A percentile compares a stretch with the other conserved stretches of the same genome.
These are phyloP conservation scores for Choreutis nemorana DNA, from an alignment of 2,888 invertebrate species.

Conservation along the genomic window DNA sequence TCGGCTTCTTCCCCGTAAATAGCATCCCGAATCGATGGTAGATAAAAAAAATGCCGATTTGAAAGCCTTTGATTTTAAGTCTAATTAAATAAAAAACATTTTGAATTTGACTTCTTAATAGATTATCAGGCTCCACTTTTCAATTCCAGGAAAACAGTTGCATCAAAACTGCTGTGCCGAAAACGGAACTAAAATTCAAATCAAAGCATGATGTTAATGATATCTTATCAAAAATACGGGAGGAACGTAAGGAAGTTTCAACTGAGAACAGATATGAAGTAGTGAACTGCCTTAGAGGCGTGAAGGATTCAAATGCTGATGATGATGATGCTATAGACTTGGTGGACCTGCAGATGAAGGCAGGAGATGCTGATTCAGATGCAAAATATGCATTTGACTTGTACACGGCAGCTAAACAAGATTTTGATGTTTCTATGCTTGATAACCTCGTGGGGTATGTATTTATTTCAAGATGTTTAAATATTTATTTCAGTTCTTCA, in stretches of 20 bases:
- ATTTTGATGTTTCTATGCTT: constrained; percentile 48
- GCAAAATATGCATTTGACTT: constrained; percentile 49
- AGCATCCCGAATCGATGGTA: no score
- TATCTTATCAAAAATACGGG: constrained; percentile 45
- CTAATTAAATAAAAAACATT: no score
- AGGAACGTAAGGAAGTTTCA: constrained; percentile 37
- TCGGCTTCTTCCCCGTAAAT: no score
- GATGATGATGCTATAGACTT: constrained; percentile 25
- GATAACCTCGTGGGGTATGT: constrained; percentile 47
- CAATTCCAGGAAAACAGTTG: constrained; percentile 39
- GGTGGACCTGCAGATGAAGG: constrained; percentile 34
- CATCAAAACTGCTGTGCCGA: constrained; percentile 37
- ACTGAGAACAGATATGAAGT: constrained; percentile 43
- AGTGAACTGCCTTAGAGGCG: constrained; percentile 43
- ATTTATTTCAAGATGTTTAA: neutral
- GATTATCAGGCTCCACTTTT: no score
- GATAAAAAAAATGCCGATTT: no score
- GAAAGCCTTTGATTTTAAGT: no score
- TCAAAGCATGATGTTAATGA: constrained; percentile 29
- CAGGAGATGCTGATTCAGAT: constrained; percentile 24
- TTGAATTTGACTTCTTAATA: no score
- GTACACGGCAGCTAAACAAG: constrained; percentile 40
- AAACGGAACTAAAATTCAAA: constrained; percentile 30
- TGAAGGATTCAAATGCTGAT: constrained; percentile 23
- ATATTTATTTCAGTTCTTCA: neutral